Percentiles rank a stretch among this genome's conserved stretches.
These are phyloP conservation scores for Corydoras maculifer DNA, from an alignment of 2,113 vertebrate species.

Conservation along the genomic window DNA sequence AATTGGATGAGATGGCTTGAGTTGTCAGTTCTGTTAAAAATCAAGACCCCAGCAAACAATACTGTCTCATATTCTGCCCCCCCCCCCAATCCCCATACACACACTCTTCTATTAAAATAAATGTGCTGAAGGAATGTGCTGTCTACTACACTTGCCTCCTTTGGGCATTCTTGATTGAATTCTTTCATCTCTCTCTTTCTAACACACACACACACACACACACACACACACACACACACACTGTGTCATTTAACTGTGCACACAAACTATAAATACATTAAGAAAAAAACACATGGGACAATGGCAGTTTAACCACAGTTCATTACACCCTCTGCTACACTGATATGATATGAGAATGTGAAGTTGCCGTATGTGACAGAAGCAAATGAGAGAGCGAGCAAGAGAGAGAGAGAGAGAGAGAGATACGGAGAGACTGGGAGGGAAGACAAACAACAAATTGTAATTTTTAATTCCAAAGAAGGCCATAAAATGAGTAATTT, in stretches of 20 bases:
- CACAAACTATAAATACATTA: neutral
- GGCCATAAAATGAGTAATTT: no score
- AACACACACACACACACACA: constrained; percentile 6
- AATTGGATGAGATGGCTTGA: no score
- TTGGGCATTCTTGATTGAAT: constrained; percentile 5
- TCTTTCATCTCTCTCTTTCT: neutral
- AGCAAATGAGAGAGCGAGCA: neutral
- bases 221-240: constrained; percentile 7
- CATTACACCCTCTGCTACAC: neutral
- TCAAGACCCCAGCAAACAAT: no score
- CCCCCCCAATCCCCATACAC: no score
- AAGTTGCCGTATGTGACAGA: neutral
- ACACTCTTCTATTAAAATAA: no score
- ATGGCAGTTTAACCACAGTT: neutral
- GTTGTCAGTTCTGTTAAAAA: no score
- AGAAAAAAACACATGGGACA: neutral
- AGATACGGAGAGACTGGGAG: no score
- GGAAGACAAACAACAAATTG: no score
- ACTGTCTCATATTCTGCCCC: no score
- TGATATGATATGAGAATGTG: neutral
- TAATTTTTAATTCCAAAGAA: no score
- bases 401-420: no score
- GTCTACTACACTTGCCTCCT: neutral
- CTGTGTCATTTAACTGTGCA: neutral
- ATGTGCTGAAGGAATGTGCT: neutral